Percentiles rank a stretch among this genome's conserved stretches.
These are phyloP conservation scores for Pimephales promelas DNA, from an alignment of 2,113 vertebrate species.

Conservation along the genomic window DNA sequence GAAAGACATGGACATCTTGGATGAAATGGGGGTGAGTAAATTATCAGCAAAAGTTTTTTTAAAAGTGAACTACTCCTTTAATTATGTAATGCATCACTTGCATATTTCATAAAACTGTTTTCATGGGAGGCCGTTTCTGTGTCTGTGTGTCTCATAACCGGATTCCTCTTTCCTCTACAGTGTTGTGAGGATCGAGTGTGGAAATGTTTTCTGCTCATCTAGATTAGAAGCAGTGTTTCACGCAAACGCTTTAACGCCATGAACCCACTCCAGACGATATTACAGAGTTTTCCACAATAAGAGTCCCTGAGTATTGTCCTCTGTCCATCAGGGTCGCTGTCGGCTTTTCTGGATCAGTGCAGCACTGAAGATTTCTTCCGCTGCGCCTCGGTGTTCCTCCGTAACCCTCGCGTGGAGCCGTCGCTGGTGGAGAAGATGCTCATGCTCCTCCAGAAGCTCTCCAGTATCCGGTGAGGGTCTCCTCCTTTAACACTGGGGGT, in stretches of 20 bases:
- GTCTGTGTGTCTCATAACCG: neutral
- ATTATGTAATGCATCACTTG: too few relatives aligned
- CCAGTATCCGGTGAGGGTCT: constrained; percentile 83
- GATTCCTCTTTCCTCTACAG: too few relatives aligned
- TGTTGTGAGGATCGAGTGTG: neutral
- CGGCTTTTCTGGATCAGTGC: constrained; percentile 83
- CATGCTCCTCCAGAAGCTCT: constrained; percentile 90
- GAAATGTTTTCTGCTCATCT: neutral
- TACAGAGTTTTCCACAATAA: neutral
- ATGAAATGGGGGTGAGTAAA: too few relatives aligned
- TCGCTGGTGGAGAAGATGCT: constrained; percentile 84
- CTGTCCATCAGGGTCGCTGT: constrained; percentile 67
- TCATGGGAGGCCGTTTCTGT: neutral
- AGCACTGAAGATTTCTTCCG: constrained; percentile 84
- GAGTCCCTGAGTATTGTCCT: constrained; percentile 3
- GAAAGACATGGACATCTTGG: too few relatives aligned
- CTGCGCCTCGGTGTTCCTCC: constrained; percentile 80
- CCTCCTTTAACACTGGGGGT: too few relatives aligned
- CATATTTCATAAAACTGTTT: neutral
- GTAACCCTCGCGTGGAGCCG: constrained; percentile 77
- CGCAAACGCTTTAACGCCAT: neutral
- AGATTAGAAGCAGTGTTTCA: neutral
- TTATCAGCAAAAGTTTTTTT: too few relatives aligned
- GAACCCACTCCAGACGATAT: neutral
- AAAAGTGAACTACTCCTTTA: too few relatives aligned